Evolutionary conservation across 2,797 vertebrate species (phyloP), one percentile per base, ranked within the genome.

Genomic region (Oryzias sinensis): DNA sequence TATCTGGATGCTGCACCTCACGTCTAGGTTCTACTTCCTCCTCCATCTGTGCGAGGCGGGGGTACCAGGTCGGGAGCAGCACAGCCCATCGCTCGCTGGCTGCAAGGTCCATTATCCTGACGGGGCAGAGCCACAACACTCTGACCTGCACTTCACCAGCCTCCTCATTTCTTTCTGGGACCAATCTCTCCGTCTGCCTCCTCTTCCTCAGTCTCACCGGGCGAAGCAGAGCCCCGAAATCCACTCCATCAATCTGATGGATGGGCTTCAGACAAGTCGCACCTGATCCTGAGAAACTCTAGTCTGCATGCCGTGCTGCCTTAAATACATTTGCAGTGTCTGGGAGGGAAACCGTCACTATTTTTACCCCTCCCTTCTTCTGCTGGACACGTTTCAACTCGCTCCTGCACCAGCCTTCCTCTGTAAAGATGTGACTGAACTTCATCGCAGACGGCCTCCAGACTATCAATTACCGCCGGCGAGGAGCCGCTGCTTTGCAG

Each of bases 401-500:
- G 56, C 65, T 49, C 59, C 20, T 29, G 52, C 59, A 33, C 54
- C 59, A 61, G 53, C 55, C 67, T 37, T 51, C 70, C 56, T 41
- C 61, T 68, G 81, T 72, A 64, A 68, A 84, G 82, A 83, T 86
- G 79, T 42, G 81, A 85, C 91, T 86, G 88, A 93, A 90, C 90
- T 93, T 90, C 84, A 84, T 82, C 62, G 70, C 74, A 90, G 80
- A 88, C 84, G 85, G 81, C 82, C 88, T 88, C 84, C 88, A 91
- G 80, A 83, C 84, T 89, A 90, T 91, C 90, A 87, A 88, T 91
- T 91, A 90, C 86, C 69, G 80, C 74, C 81, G 75, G 75, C 79
- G 88, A 87, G 74, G 69, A 92, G 85, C 78, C 79, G 74, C 73
- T 84, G 75, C 87, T 84, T 75, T 85, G 83, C 77, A 84, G 85